Evolutionary conservation across 2,113 vertebrate genomes (phyloP), one percentile per base, ranked within the genome.

Genomic region (Ellobius talpinus): DNA sequence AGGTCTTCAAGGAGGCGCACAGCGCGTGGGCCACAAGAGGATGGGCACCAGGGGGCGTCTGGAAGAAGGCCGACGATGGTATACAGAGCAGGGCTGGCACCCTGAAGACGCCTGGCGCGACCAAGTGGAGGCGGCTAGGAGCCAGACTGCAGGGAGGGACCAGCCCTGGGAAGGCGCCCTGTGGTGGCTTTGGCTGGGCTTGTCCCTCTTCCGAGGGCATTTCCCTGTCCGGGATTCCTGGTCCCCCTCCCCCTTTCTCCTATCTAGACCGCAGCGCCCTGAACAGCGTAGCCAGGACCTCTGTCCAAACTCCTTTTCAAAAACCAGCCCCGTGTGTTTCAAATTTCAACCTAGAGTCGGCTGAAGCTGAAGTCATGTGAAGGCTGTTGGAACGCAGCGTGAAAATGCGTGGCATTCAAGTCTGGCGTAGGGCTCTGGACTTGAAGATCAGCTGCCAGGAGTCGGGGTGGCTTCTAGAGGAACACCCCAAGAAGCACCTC

Each of bases 21-120:
- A 24, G 58, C n/a, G 29, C 1, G 6, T 9, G 26, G 31, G 77
- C 31, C 52, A 0, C 6, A 58, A 0, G 11, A 13, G 55, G 81
- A 88, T 52, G 7, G 90, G 93, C 96, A 76, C 95, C 92, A 97
- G 96, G 90, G 93, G 96, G 95, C 97, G 96, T 92, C 85, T 1
- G 74, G 65, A 58, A 78, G 9, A 72, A 33, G 82, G 10, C 39
- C 8, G 3, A 8, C 13, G 52, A 19, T 19, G 10, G 52, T 63
- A 29, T 0, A 4, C 63, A 7, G 42, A 66, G 47, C 29, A 86
- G 26, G 39, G 0, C 8, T 14, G 36, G 94, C 45, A 1, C 9
- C 23, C 9, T 8, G 42, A 3, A 90, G 36, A 16, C 31, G 42
- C 82, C 42, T 19, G 72, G 89, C 81, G 65, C 33, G 47, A 55